These are phyloP conservation scores for Lepidothrix coronata DNA, from an alignment of 2,113 vertebrate genomes.

Conservation along the genomic window DNA sequence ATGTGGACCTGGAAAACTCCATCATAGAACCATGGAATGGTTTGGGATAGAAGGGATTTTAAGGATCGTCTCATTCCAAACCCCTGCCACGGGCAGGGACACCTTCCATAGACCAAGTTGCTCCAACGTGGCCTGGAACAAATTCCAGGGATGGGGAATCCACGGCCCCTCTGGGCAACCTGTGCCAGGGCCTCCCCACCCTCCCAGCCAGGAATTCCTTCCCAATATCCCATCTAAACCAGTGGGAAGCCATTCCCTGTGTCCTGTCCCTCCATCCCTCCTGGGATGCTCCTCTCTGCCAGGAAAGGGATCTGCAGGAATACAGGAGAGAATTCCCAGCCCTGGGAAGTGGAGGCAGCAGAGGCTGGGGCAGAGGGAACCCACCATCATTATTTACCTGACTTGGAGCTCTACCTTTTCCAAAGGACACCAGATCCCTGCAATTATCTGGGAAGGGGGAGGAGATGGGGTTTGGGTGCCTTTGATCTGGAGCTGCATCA, in stretches of 20 bases:
- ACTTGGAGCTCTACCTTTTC: conserved; percentile 51
- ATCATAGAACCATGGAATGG: accelerated
- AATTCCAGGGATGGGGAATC: neutral
- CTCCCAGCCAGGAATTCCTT: neutral
- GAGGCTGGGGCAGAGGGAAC: neutral
- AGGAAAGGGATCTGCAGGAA: neutral
- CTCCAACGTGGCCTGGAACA: neutral
- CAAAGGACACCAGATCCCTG: conserved; percentile 50
- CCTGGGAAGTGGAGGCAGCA: conserved; percentile 3
- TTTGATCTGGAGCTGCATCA: conserved; percentile 63
- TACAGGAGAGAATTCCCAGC: neutral
- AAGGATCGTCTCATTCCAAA: neutral
- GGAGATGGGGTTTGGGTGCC: conserved; percentile 19
- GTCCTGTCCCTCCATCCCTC: neutral
- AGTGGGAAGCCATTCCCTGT: neutral
- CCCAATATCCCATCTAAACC: neutral
- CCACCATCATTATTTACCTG: neutral
- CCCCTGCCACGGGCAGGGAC: no score
- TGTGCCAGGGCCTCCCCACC: neutral
- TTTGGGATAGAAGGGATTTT: neutral
- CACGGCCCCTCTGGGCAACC: neutral
- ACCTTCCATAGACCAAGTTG: neutral
- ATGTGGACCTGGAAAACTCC: accelerated
- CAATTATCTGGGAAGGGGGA: conserved; percentile 53
- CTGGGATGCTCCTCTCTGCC: no score